Conservation (phyloP, 2,113 vertebrate genomes). For the Atlantisia rogersi region DNA sequence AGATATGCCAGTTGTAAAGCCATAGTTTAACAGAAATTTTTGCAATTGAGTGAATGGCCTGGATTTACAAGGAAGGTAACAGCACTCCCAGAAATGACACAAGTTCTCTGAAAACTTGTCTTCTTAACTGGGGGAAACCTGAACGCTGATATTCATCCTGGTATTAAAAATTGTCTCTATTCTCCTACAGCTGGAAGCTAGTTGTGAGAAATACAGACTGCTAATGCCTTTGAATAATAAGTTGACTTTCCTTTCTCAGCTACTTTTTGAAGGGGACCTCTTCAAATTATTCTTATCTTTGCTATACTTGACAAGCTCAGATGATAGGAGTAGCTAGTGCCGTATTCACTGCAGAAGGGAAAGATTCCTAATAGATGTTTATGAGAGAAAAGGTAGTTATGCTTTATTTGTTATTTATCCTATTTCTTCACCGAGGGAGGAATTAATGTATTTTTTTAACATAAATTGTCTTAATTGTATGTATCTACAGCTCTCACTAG, state of each 20-base stretch:
- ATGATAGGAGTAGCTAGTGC: neutral
- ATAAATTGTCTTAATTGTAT: conserved; percentile 32
- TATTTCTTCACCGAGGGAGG: neutral
- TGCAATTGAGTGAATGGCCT: neutral
- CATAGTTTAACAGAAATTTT: neutral
- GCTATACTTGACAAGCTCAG: neutral
- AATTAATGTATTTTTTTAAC: conserved; percentile 29
- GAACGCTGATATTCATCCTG: neutral
- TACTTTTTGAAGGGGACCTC: neutral
- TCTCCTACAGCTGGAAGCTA: neutral
- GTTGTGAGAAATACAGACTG: neutral
- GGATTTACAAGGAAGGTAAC: neutral
- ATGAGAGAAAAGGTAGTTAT: neutral
- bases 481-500: conserved; percentile 48
- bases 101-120: neutral
- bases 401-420: conserved; percentile 6
- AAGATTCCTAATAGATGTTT: neutral
- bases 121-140: neutral
- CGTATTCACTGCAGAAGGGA: neutral
- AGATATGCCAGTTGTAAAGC: neutral
- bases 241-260: neutral
- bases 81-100: neutral
- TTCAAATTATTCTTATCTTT: neutral
- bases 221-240: neutral
- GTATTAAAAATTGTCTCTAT: neutral